phyloP scores from a whole-genome alignment of 2,797 vertebrate genomes.

The Oryzias dopingdopingensis region DNA sequence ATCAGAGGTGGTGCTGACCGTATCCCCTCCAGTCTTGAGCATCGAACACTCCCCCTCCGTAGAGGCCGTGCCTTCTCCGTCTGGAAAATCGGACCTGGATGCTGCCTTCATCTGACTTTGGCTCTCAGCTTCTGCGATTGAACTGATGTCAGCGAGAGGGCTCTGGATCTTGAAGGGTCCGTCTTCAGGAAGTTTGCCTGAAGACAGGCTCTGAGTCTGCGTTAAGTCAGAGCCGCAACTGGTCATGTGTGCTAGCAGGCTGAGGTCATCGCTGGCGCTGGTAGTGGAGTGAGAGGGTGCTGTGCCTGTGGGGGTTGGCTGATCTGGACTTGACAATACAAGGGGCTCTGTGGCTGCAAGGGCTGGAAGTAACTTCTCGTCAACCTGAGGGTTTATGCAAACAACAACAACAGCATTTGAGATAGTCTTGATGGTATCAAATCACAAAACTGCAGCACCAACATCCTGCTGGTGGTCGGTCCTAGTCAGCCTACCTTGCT shows the following conservation, averaged over 20 bases:
- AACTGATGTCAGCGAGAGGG: conserved; percentile 87
- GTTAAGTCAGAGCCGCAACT: conserved; percentile 85
- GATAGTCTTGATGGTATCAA: no score
- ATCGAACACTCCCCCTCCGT: conserved; percentile 80
- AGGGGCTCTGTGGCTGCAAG: conserved; percentile 88
- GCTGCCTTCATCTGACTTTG: conserved; percentile 65
- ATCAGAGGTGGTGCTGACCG: conserved; percentile 92
- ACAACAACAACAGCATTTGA: not conserved
- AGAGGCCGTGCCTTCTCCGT: conserved; percentile 81
- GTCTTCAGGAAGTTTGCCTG: conserved; percentile 86
- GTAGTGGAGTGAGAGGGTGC: conserved; percentile 61
- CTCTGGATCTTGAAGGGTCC: conserved; percentile 93
- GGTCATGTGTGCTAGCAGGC: conserved; percentile 93
- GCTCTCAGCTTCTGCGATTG: conserved; percentile 85
- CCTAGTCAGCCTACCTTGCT: conserved; percentile 81
- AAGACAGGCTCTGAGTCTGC: conserved; percentile 78
- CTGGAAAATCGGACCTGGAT: conserved; percentile 75
- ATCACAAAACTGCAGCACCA: no score
- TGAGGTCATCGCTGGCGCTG: conserved; percentile 91
- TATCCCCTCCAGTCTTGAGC: conserved; percentile 84
- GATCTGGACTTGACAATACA: conserved; percentile 85
- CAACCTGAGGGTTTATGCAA: conserved; percentile 63
- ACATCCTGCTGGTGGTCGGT: no score
- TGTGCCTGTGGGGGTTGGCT: conserved; percentile 60
- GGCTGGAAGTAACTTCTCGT: conserved; percentile 94